Percentiles rank a stretch among this genome's conserved stretches.
Evolutionary conservation across 2,113 vertebrate species (phyloP).

Genomic region (Delphinus delphis): DNA sequence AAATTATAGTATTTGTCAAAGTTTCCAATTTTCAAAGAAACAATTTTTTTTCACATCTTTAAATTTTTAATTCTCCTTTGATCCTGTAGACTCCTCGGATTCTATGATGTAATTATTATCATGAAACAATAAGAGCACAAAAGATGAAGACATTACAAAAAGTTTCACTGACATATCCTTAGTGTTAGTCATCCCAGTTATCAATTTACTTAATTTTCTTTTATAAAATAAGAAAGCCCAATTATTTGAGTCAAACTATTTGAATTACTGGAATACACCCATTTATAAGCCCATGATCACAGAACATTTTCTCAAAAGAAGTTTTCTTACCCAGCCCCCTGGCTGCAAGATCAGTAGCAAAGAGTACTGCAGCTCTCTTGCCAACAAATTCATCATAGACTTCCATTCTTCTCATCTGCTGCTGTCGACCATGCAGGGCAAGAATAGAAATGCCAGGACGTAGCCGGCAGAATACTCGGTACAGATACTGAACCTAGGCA

Average conservation of each 20-base stretch:
- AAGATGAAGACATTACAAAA: background rate
- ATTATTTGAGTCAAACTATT: background rate
- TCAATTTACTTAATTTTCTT: background rate
- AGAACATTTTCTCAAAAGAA: background rate
- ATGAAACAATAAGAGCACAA: conserved; percentile 22
- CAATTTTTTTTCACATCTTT: background rate
- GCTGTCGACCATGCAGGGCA: conserved; percentile 95
- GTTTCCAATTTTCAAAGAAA: conserved; percentile 28
- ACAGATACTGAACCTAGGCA: conserved; percentile 93
- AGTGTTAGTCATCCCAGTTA: conserved; percentile 14
- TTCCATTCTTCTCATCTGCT: conserved; percentile 97
- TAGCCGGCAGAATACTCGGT: conserved; percentile 92
- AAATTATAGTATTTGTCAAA: background rate
- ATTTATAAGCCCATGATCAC: background rate
- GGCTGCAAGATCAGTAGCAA: conserved; percentile 97
- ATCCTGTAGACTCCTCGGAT: background rate
- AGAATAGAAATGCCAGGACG: conserved; percentile 93
- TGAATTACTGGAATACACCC: background rate
- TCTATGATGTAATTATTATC: background rate
- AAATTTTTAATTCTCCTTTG: background rate
- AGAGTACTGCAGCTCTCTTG: conserved; percentile 93
- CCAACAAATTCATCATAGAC: conserved; percentile 95
- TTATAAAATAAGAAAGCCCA: background rate
- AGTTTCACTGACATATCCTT: background rate
- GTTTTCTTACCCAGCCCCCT: conserved; percentile 90